These are phyloP conservation scores for Bimastos eiseni DNA, from an alignment of 2,888 invertebrate genomes.

Conservation along the genomic window DNA sequence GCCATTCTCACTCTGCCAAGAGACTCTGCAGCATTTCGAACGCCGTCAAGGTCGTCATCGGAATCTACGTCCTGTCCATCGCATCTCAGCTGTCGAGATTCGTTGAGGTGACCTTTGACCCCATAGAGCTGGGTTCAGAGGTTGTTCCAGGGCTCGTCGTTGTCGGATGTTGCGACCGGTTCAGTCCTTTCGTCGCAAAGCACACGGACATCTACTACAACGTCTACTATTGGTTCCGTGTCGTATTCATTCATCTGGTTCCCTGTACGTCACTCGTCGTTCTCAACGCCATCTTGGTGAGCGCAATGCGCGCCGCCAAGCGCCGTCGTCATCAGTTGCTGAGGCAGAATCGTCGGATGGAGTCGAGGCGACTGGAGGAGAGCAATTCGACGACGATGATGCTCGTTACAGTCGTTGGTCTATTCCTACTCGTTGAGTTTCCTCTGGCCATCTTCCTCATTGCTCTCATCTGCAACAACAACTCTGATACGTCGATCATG, in stretches of 20 bases:
- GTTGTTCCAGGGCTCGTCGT: neutral
- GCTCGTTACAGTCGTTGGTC: slow-evolving; percentile 54
- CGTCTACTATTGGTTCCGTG: slow-evolving; percentile 75
- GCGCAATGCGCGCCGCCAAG: slow-evolving; percentile 80
- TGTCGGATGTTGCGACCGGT: slow-evolving; percentile 43
- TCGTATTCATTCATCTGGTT: slow-evolving; percentile 85
- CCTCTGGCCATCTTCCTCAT: slow-evolving; percentile 64
- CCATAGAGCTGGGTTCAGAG: slow-evolving; percentile 16
- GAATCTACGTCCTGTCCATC: slow-evolving; percentile 69
- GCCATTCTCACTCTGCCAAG: slow-evolving; percentile 84
- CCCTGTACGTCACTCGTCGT: slow-evolving; percentile 87
- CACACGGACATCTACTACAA: slow-evolving; percentile 71
- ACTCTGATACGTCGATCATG: slow-evolving; percentile 29
- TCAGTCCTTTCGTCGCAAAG: slow-evolving; percentile 30
- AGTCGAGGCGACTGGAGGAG: slow-evolving; percentile 50
- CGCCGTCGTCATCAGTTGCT: slow-evolving; percentile 28
- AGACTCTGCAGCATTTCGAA: slow-evolving; percentile 71
- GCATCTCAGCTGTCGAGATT: slow-evolving; percentile 22
- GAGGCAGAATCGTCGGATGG: slow-evolving; percentile 67
- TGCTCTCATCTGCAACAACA: slow-evolving; percentile 73
- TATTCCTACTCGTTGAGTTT: slow-evolving; percentile 65
- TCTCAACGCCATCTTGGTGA: slow-evolving; percentile 82
- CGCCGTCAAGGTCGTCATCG: slow-evolving; percentile 75
- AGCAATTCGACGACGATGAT: slow-evolving; percentile 54
- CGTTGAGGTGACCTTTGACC: slow-evolving; percentile 26